Evolutionary conservation across 2,797 vertebrate species (phyloP), one percentile per base, ranked within the genome.

Genomic region (Sitta carolinensis): DNA sequence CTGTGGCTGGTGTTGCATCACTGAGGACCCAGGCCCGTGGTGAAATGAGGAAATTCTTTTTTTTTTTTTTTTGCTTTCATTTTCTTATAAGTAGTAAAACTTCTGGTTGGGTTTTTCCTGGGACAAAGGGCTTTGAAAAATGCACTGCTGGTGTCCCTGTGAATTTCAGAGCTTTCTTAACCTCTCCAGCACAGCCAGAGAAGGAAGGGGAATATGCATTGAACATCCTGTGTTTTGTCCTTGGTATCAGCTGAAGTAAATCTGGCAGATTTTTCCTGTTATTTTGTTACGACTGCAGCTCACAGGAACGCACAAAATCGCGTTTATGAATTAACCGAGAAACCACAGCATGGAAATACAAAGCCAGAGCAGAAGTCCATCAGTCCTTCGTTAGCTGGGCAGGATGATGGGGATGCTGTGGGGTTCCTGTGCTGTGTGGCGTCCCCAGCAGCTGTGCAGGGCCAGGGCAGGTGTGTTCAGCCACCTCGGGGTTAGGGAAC

Each of bases 181-280:
- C 70, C 40, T 93, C 91, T 45, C 68, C 82, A 90, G 88, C 89
- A 76, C 21, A 61, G 83, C 93, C 93, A 91, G 95, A 94, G 96
- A 95, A 97, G 97, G 97, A 98, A 97, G 96, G 93, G 94, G 91
- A 93, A 79, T 90, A 94, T 83, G 96, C 97, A 96, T 96, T 92
- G 96, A 97, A 97, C 97, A 98, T 97, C 98, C 97, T 97, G 96
- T 97, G 97, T 96, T 98, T 97, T 97, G 96, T 98, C 97, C 97
- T 96, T 64, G 98, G 97, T 93, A 95, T 98, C 98, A 97, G 97
- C 95, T 96, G 95, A 95, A 97, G 98, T 98, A 97, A 98, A 98
- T 95, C 97, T 96, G 95, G 98, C 98, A 98, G 98, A 98, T 98
- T 98, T 98, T 98, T 99, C 98, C 99, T 99, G 98, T 99, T 99